Evolutionary conservation across 2,797 vertebrate genomes (phyloP).

Genomic region (Varecia variegata): DNA sequence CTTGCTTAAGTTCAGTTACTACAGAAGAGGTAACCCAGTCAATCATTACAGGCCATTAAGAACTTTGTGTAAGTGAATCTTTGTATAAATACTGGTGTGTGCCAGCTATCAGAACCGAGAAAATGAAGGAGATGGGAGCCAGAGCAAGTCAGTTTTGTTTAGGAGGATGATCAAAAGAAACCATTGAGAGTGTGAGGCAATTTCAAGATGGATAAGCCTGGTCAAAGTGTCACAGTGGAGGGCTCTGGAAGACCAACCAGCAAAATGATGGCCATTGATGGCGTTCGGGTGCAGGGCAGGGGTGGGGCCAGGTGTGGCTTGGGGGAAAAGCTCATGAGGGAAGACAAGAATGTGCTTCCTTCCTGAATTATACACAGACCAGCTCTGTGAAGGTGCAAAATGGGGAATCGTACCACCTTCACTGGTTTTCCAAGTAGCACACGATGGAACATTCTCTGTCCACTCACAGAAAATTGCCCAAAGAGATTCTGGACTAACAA

Average conservation of each 20-base stretch:
- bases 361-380: not conserved
- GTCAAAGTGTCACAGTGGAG: not conserved
- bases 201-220: not conserved
- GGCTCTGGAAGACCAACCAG: not conserved
- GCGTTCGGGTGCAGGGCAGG: not conserved
- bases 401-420: not conserved
- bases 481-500: not conserved
- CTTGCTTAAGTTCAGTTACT: not conserved
- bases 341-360: not conserved
- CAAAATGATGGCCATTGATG: not conserved
- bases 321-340: not conserved
- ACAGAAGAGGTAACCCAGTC: not conserved
- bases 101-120: not conserved
- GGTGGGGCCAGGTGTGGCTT: not conserved
- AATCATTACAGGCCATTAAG: not conserved
- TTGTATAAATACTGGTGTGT: not conserved
- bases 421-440: not conserved
- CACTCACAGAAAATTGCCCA: not conserved
- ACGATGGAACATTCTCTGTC: too few relatives aligned
- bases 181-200: rapidly evolving
- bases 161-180: not conserved
- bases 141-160: not conserved
- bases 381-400: not conserved
- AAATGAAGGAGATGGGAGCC: not conserved
- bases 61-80: not conserved